These are phyloP conservation scores for Phalacrocorax pelagicus DNA, from an alignment of 2,113 vertebrate genomes.

Conservation along the genomic window DNA sequence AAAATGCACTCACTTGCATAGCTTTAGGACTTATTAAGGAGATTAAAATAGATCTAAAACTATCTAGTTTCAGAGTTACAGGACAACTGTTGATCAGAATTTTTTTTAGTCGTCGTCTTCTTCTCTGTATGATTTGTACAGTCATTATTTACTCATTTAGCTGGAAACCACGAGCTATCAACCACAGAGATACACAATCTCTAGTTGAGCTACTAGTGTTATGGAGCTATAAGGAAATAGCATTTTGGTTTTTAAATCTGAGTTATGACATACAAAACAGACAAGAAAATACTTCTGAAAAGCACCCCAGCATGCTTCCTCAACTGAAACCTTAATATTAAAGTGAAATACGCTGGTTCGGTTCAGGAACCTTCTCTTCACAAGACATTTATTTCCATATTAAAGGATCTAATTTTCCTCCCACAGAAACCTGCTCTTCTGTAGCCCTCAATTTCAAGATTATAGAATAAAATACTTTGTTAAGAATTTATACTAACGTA, in stretches of 20 bases:
- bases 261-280: slow-evolving; percentile 21
- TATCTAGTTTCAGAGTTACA: slow-evolving; percentile 69
- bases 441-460: slow-evolving; percentile 22
- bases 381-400: slow-evolving; percentile 33
- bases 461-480: slow-evolving; percentile 9
- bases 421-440: background rate
- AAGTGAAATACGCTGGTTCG: background rate
- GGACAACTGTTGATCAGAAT: slow-evolving; percentile 79
- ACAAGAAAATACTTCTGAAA: slow-evolving; percentile 28
- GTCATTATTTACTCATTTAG: slow-evolving; percentile 61
- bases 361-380: slow-evolving; percentile 38
- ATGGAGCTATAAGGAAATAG: background rate
- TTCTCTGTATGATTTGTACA: slow-evolving; percentile 15
- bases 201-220: background rate
- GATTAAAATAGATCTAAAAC: slow-evolving; percentile 85
- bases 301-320: slow-evolving; percentile 13
- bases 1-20: slow-evolving; percentile 87
- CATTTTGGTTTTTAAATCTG: slow-evolving; percentile 41
- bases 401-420: slow-evolving; percentile 31
- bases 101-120: slow-evolving; percentile 28
- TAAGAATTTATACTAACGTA: background rate
- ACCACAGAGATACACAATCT: slow-evolving; percentile 28
- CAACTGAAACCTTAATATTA: slow-evolving; percentile 13
- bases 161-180: slow-evolving; percentile 29
- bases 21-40: slow-evolving; percentile 83